These are phyloP conservation scores for Heterotilapia buettikoferi DNA, from an alignment of 2,113 vertebrate genomes.

Conservation along the genomic window DNA sequence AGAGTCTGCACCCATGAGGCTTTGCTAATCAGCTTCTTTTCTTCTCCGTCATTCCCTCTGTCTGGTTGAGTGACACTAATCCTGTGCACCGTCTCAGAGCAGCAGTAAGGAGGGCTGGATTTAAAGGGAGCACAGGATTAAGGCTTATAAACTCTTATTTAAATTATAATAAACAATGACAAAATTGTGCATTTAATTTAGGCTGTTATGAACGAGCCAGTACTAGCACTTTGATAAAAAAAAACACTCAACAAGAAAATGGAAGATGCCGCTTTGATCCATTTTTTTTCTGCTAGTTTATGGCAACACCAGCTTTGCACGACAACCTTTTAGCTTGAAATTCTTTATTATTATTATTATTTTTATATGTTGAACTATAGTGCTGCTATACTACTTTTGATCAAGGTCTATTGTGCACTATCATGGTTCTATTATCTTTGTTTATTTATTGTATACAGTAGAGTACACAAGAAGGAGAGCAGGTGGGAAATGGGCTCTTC, in stretches of 20 bases:
- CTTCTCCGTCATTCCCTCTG: background rate
- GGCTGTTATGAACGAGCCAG: background rate
- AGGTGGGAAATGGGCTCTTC: background rate
- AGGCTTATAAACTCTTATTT: background rate
- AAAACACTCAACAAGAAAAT: background rate
- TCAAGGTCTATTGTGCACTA: background rate
- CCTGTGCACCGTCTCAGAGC: background rate
- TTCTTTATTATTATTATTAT: background rate
- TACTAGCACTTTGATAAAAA: background rate
- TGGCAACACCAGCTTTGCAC: background rate
- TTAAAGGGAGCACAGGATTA: background rate
- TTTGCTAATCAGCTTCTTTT: background rate
- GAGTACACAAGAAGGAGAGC: background rate
- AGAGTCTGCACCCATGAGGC: background rate
- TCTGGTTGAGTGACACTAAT: slow-evolving; percentile 19
- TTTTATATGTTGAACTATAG: background rate
- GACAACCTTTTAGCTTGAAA: background rate
- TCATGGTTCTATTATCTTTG: background rate
- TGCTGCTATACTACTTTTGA: background rate
- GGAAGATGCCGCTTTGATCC: background rate
- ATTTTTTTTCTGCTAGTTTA: background rate
- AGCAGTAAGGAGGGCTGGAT: background rate
- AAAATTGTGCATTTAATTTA: background rate
- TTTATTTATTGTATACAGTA: background rate
- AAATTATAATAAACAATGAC: background rate